A percentile compares a stretch with the other conserved stretches of the same genome.
Conservation (phyloP, 1,140 invertebrate genomes). For the Wasmannia auropunctata region DNA sequence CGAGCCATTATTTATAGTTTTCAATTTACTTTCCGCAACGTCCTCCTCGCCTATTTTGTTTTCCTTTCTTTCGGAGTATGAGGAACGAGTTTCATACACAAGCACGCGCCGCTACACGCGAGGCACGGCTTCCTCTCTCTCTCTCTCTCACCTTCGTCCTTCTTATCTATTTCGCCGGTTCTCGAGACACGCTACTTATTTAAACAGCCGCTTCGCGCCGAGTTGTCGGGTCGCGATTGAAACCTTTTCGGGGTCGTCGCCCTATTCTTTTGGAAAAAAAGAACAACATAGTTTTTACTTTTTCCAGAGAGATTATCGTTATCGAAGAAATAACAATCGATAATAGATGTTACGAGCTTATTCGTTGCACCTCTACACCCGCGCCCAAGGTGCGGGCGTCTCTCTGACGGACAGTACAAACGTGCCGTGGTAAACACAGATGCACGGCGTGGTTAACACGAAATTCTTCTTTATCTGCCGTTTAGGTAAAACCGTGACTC, state of each 20-base stretch:
- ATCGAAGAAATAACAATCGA: slow-evolving; percentile 67
- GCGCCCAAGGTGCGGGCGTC: background rate
- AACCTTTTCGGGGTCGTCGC: slow-evolving; percentile 1
- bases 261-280: background rate
- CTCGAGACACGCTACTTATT: slow-evolving; percentile 28
- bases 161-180: slow-evolving; percentile 19
- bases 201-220: background rate
- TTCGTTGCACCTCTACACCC: slow-evolving; percentile 24
- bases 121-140: background rate
- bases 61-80: background rate
- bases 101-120: slow-evolving; percentile 32
- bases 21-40: slow-evolving; percentile 40
- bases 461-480: slow-evolving; percentile 54
- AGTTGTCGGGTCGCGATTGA: background rate
- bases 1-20: slow-evolving; percentile 34
- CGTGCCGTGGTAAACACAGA: slow-evolving; percentile 59
- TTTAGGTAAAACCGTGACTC: slow-evolving; percentile 29
- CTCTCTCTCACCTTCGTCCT: background rate
- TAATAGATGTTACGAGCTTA: slow-evolving; percentile 52
- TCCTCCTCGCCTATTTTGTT: background rate
- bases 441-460: background rate
- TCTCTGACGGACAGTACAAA: background rate
- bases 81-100: slow-evolving; percentile 18
- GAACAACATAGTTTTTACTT: too few relatives aligned
- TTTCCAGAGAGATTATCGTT: slow-evolving; percentile 54